Evolutionary conservation across 2,113 vertebrate species (phyloP), one percentile per base, ranked within the genome.

Genomic region (Theristicus caerulescens): DNA sequence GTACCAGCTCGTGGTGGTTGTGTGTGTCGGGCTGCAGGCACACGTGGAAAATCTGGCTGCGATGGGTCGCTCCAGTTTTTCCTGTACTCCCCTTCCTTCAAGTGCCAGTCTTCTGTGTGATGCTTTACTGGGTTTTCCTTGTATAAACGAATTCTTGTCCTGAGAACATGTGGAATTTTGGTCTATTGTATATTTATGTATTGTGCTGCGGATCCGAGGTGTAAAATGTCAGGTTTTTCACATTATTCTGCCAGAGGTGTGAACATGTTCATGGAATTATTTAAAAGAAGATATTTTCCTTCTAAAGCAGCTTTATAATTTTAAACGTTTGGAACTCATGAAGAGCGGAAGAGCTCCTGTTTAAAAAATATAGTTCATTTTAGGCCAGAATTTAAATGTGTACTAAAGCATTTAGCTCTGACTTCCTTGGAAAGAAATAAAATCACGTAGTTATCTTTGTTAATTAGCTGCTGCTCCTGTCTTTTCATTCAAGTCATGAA

Each of bases 41-140:
- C 65, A 5, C 20, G 22, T 44, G 54, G 62, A 13, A 46, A 34
- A 24, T 19, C 38, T 64, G 80, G 32, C 70, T 76, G 90, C 10
- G 3, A 20, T 14, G 34, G 47, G 31, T 61, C 46, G 6, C 59
- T 66, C 65, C 83, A 57, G 62, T 11, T 74, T 74, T 34, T 26
- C 80, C 69, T 71, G 36, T 38, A 18, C 49, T 69, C 94, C 89
- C 18, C 86, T 91, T 86, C 72, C 69, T 59, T 82, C 86, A 5
- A 65, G 91, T 89, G 57, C 94, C 86, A 57, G 70, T 72, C 88
- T 84, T 40, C 61, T 89, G 49, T 54, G 58, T 62, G 81, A 58
- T 66, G 82, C 89, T 95, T 58, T 88, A 57, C 70, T 61, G 94
- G 78, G n/a, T 85, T 90, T 90, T 83, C 89, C 58, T 82, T 70